These are phyloP conservation scores for Reticulitermes lucifugus DNA, from an alignment of 2,888 invertebrate species.

Conservation along the genomic window DNA sequence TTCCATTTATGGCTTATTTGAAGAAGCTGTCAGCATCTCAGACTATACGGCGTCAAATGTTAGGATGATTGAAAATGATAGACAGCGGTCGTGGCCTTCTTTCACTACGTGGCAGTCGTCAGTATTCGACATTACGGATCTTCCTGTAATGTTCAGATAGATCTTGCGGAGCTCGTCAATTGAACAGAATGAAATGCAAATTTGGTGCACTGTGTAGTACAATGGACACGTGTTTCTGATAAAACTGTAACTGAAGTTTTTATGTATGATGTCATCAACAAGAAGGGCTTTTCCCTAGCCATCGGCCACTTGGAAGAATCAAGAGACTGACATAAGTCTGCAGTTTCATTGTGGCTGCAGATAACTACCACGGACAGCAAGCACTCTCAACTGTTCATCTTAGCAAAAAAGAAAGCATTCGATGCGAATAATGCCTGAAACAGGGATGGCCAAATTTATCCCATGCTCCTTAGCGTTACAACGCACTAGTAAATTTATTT, in stretches of 20 bases:
- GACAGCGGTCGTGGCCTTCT: no score
- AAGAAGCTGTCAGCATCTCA: no score
- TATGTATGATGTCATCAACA: constrained; percentile 11
- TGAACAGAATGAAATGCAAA: background rate
- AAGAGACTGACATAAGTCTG: background rate
- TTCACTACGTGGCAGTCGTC: no score
- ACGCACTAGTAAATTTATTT: background rate
- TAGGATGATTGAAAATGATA: no score
- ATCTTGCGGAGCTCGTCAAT: background rate
- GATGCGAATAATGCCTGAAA: background rate
- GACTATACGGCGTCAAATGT: no score
- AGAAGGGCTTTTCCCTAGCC: constrained; percentile 22
- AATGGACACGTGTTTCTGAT: constrained; percentile 10
- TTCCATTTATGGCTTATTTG: no score
- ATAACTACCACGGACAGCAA: background rate
- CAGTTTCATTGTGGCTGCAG: background rate
- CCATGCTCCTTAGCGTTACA: background rate
- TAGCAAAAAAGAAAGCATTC: background rate
- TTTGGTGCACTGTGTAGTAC: background rate
- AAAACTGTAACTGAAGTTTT: background rate
- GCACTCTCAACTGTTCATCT: background rate
- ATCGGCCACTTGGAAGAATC: background rate
- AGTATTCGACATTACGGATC: no score
- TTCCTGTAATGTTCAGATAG: no score
- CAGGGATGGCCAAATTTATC: background rate